These are phyloP conservation scores for Zosterops hypoxanthus DNA, from an alignment of 2,113 vertebrate genomes.

Conservation along the genomic window DNA sequence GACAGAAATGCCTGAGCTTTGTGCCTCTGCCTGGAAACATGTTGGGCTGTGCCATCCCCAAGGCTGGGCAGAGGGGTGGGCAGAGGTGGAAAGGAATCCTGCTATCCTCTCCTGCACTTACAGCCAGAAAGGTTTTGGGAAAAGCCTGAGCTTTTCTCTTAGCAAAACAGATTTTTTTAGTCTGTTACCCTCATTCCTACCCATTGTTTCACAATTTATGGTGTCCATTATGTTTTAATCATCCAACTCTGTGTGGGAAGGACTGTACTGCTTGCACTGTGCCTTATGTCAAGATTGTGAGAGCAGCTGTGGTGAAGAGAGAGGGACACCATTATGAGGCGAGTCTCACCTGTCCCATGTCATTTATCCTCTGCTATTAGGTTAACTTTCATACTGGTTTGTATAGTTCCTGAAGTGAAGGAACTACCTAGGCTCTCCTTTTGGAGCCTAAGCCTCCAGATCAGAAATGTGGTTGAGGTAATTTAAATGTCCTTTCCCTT, in stretches of 20 bases:
- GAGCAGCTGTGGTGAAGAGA: background rate
- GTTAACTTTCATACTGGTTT: background rate
- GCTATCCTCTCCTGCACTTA: background rate
- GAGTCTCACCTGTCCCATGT: accelerated
- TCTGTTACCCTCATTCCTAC: background rate
- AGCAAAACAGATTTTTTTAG: background rate
- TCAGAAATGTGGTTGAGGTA: background rate
- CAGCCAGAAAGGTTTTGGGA: background rate
- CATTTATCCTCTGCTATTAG: background rate
- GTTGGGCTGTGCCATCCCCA: background rate
- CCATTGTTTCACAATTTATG: background rate
- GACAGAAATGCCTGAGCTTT: background rate
- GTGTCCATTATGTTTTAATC: background rate
- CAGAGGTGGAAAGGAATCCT: background rate
- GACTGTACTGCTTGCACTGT: background rate
- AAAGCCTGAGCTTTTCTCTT: background rate
- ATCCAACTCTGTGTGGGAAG: background rate
- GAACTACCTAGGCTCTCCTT: background rate
- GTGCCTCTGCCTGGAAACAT: background rate
- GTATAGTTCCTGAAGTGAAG: background rate
- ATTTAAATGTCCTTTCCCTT: background rate
- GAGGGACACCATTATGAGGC: accelerated
- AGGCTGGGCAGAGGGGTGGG: background rate
- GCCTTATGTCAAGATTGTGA: background rate
- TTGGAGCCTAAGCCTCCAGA: background rate